These are phyloP conservation scores for Eulithis prunata DNA, from an alignment of 2,888 invertebrate genomes.

Conservation along the genomic window DNA sequence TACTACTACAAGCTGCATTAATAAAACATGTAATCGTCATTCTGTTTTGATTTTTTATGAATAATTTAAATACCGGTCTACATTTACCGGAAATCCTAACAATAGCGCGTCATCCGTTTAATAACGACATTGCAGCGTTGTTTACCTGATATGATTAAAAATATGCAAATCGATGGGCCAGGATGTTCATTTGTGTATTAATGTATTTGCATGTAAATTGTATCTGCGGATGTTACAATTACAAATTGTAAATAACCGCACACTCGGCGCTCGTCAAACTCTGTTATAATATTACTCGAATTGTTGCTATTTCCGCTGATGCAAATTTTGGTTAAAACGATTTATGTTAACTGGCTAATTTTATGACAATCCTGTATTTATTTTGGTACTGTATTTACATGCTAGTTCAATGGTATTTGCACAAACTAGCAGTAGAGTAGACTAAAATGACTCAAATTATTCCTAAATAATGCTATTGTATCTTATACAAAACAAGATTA, in stretches of 20 bases:
- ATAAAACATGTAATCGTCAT: conserved; percentile 67
- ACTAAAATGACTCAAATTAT: too few relatives aligned
- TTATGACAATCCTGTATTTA: conserved; percentile 10
- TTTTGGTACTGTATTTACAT: not conserved
- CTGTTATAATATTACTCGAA: conserved; percentile 25
- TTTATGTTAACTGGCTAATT: conserved; percentile 7
- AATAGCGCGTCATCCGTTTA: conserved; percentile 69
- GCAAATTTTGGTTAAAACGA: conserved; percentile 9
- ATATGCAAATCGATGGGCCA: conserved; percentile 83
- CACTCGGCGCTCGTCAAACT: conserved; percentile 39
- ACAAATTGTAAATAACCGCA: conserved; percentile 69
- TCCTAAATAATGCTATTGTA: too few relatives aligned
- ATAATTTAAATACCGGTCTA: conserved; percentile 59
- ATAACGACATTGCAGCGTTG: conserved; percentile 67
- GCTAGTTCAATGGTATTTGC: too few relatives aligned
- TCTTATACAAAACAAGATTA: too few relatives aligned
- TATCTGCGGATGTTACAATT: conserved; percentile 77
- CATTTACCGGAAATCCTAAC: conserved; percentile 75
- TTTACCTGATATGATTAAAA: conserved; percentile 80
- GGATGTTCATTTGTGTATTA: conserved; percentile 82
- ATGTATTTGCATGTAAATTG: conserved; percentile 82
- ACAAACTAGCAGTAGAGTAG: too few relatives aligned
- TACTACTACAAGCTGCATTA: conserved; percentile 50
- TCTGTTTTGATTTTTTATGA: conserved; percentile 75
- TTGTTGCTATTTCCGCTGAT: conserved; percentile 21